phyloP scores from a whole-genome alignment of 2,888 invertebrate species.

The Leuctra nigra region DNA sequence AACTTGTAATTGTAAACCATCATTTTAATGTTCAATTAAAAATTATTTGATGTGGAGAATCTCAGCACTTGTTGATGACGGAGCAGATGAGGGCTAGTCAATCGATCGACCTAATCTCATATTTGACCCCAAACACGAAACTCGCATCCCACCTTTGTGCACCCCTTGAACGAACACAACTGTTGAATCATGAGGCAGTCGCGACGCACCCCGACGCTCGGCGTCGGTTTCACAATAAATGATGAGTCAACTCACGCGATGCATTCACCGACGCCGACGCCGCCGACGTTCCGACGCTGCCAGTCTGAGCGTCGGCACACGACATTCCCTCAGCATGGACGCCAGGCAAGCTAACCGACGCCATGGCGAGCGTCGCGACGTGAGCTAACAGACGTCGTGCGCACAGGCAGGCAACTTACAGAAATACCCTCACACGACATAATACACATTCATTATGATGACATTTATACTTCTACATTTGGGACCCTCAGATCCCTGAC shows the following conservation, averaged over 20 bases:
- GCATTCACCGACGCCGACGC: slow-evolving; percentile 1
- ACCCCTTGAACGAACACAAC: slow-evolving; percentile 1
- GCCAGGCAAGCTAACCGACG: background rate
- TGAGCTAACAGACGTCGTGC: background rate
- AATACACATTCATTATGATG: too few relatives aligned
- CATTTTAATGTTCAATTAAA: too few relatives aligned
- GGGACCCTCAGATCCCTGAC: too few relatives aligned
- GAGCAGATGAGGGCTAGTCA: too few relatives aligned
- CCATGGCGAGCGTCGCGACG: background rate
- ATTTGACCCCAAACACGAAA: too few relatives aligned
- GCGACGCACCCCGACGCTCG: slow-evolving; percentile 12
- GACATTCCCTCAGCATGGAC: background rate
- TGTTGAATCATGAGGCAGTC: slow-evolving; percentile 11
- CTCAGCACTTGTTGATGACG: too few relatives aligned
- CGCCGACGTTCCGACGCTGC: slow-evolving; percentile 12
- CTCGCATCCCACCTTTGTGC: too few relatives aligned
- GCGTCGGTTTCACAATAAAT: slow-evolving; percentile 7
- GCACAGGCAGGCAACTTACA: background rate
- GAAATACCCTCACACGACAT: background rate
- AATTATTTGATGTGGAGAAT: too few relatives aligned
- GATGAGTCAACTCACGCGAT: slow-evolving; percentile 12
- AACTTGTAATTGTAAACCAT: too few relatives aligned
- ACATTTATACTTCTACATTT: too few relatives aligned
- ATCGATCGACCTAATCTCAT: background rate
- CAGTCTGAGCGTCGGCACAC: slow-evolving; percentile 9